Conservation (phyloP, 2,797 vertebrate species). For the Myoxocephalus aenaeus region DNA sequence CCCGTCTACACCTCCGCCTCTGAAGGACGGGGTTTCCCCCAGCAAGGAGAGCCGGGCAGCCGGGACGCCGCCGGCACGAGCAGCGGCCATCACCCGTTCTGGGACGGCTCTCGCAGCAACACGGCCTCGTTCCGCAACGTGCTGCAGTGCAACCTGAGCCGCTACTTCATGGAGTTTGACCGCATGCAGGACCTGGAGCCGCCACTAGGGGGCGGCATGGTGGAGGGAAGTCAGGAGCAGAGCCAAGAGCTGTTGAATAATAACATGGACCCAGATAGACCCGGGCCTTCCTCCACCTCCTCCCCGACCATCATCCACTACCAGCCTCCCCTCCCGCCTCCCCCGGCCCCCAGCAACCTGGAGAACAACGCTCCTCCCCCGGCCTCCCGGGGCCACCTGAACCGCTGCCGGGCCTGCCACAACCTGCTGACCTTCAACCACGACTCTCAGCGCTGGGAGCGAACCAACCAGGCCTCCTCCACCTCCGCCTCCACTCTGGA, state of each 20-base stretch:
- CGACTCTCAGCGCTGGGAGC: constrained; percentile 98
- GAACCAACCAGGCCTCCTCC: constrained; percentile 86
- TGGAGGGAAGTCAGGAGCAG: constrained; percentile 83
- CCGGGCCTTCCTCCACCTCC: constrained; percentile 85
- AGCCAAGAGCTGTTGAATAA: constrained; percentile 95
- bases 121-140: constrained; percentile 92
- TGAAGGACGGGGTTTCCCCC: constrained; percentile 91
- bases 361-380: constrained; percentile 84
- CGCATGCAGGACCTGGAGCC: constrained; percentile 95
- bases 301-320: constrained; percentile 76
- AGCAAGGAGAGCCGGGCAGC: constrained; percentile 80
- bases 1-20: constrained; percentile 97
- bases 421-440: constrained; percentile 99
- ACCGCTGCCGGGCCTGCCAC: constrained; percentile 98
- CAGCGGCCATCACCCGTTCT: constrained; percentile 85
- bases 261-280: constrained; percentile 93
- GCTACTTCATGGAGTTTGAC: constrained; percentile 98
- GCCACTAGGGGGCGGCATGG: constrained; percentile 78
- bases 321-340: constrained; percentile 80
- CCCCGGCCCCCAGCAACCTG: constrained; percentile 82
- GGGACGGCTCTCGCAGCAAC: constrained; percentile 85
- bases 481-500: constrained; percentile 76
- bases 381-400: constrained; percentile 91
- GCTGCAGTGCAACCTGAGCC: constrained; percentile 96
- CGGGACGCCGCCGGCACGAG: constrained; percentile 84